Percentiles rank a stretch among this genome's conserved stretches.
Evolutionary conservation across 2,113 vertebrate species (phyloP).

Genomic region (Pitta sordida): DNA sequence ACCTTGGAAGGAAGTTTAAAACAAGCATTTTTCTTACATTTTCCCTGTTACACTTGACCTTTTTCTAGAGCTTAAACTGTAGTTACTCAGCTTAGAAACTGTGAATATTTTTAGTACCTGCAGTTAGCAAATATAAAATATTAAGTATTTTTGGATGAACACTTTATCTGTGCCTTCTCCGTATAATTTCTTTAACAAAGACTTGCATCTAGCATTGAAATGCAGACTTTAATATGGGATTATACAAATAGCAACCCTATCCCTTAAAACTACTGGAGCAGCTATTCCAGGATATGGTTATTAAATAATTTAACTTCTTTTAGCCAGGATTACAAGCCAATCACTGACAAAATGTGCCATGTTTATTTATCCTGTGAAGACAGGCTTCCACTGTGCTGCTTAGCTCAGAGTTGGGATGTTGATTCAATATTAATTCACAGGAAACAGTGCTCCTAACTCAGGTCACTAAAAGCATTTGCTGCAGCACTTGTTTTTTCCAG

Average conservation of each 20-base stretch:
- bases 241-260: not conserved
- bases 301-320: not conserved
- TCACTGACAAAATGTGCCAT: not conserved
- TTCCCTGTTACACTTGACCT: not conserved
- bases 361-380: not conserved
- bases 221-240: not conserved
- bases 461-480: not conserved
- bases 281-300: not conserved
- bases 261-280: not conserved
- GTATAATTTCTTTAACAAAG: not conserved
- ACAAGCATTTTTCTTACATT: not conserved
- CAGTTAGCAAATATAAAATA: not conserved
- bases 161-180: not conserved
- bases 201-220: not conserved
- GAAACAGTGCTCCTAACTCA: not conserved
- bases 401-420: not conserved
- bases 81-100: not conserved
- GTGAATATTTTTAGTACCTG: not conserved
- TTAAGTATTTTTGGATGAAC: not conserved
- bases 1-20: not conserved
- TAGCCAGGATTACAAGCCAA: not conserved
- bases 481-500: not conserved
- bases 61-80: not conserved
- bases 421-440: not conserved
- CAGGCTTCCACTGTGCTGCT: not conserved